Evolutionary conservation across 2,797 vertebrate genomes (phyloP).

Genomic region (Xiphophorus birchmanni): DNA sequence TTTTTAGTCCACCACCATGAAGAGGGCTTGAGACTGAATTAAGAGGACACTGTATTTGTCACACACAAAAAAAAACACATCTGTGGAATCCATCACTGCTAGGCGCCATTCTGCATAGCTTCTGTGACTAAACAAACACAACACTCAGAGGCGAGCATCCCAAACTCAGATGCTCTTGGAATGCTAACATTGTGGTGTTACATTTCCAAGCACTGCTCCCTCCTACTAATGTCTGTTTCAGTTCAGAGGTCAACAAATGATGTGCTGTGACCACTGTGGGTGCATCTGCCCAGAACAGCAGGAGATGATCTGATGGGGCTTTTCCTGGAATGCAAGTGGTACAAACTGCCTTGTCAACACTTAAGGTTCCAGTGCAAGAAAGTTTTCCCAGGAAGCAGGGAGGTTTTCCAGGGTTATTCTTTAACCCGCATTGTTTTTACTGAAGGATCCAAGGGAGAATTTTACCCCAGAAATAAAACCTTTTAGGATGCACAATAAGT

Average conservation of each 20-base stretch:
- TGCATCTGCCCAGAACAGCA: constrained; percentile 16
- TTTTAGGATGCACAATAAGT: background rate
- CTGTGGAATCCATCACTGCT: constrained; percentile 65
- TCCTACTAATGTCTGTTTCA: constrained; percentile 43
- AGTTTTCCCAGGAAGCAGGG: background rate
- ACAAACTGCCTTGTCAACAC: constrained; percentile 20
- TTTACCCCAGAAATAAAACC: background rate
- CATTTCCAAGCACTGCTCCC: constrained; percentile 65
- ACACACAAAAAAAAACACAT: constrained; percentile 39
- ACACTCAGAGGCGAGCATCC: constrained; percentile 42
- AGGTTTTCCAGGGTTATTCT: background rate
- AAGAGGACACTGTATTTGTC: constrained; percentile 4
- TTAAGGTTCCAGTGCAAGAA: background rate
- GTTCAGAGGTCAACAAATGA: constrained; percentile 67
- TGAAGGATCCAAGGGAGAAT: background rate
- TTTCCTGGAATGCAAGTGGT: constrained; percentile 8
- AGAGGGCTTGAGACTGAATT: constrained; percentile 12
- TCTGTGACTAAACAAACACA: constrained; percentile 62
- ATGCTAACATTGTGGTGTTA: constrained; percentile 75
- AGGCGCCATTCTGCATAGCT: constrained; percentile 40
- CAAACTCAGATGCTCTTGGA: constrained; percentile 64
- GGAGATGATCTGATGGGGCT: constrained; percentile 5
- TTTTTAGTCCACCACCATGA: constrained; percentile 43
- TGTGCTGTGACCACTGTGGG: constrained; percentile 41
- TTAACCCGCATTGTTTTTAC: background rate